phyloP scores from a whole-genome alignment of 2,797 vertebrate species.

The Phoebastria nigripes region DNA sequence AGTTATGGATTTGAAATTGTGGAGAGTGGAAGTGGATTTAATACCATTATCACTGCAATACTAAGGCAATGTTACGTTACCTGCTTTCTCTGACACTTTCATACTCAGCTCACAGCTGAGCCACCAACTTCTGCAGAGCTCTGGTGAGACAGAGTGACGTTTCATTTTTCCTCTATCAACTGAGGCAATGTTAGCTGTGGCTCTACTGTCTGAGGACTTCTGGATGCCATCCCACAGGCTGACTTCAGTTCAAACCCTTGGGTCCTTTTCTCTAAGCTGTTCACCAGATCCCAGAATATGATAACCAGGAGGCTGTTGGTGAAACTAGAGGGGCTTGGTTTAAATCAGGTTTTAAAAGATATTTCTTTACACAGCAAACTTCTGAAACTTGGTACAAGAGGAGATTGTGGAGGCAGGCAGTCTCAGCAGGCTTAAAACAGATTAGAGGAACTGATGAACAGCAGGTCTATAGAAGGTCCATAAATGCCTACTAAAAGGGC shows the following conservation, averaged over 20 bases:
- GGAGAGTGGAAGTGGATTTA: background rate
- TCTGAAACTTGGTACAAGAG: background rate
- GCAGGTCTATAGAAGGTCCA: background rate
- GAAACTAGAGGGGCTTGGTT: background rate
- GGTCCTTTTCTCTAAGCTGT: background rate
- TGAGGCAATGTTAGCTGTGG: background rate
- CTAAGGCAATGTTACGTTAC: background rate
- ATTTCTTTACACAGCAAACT: background rate
- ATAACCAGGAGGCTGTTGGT: background rate
- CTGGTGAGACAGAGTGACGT: background rate
- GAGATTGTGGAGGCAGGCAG: background rate
- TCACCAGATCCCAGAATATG: background rate
- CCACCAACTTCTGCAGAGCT: background rate
- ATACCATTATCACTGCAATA: background rate
- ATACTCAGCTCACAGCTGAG: background rate
- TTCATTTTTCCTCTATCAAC: background rate
- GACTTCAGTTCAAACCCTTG: background rate
- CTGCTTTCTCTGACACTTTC: background rate
- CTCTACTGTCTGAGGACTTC: background rate
- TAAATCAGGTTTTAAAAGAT: background rate
- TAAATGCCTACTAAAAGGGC: background rate
- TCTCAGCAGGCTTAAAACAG: background rate
- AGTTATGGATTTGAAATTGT: background rate
- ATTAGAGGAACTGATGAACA: background rate
- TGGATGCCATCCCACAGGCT: background rate